Conservation (phyloP, 2,888 invertebrate genomes). For the Drosophila meridionalis region DNA sequence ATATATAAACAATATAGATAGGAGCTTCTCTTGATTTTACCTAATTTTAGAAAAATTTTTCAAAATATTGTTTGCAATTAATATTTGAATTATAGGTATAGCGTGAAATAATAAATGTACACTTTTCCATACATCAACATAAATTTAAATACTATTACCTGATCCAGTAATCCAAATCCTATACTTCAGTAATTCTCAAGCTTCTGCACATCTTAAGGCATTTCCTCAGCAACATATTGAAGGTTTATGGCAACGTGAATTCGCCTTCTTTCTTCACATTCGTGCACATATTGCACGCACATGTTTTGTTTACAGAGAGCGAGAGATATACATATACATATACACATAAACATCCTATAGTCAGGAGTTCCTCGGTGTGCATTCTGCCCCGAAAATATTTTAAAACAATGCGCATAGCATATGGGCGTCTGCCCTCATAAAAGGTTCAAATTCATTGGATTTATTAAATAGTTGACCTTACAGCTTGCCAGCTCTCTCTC, state of each 20-base stretch:
- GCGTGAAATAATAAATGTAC: no score
- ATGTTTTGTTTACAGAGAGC: slow-evolving; percentile 60
- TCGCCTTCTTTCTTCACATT: slow-evolving; percentile 33
- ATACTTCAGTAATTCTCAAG: not conserved
- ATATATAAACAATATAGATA: no score
- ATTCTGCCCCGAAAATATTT: slow-evolving; percentile 20
- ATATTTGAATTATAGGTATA: no score
- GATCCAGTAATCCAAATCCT: not conserved
- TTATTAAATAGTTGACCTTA: slow-evolving; percentile 66
- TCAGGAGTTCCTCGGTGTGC: slow-evolving; percentile 1
- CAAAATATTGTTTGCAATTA: no score
- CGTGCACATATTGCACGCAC: slow-evolving; percentile 70
- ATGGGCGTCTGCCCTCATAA: slow-evolving; percentile 69
- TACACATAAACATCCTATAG: not conserved
- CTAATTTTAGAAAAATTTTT: no score
- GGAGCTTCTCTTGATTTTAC: no score
- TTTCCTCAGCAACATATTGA: not conserved
- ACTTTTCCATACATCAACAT: no score
- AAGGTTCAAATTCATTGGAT: slow-evolving; percentile 72
- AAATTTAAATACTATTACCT: no score
- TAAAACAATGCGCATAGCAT: slow-evolving; percentile 53
- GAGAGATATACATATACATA: not conserved
- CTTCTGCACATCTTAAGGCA: not conserved
- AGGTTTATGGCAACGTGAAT: not conserved
- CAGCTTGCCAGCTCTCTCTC: not conserved